Conservation (phyloP, 2,888 invertebrate species). For the Cyaniris semiargus region DNA sequence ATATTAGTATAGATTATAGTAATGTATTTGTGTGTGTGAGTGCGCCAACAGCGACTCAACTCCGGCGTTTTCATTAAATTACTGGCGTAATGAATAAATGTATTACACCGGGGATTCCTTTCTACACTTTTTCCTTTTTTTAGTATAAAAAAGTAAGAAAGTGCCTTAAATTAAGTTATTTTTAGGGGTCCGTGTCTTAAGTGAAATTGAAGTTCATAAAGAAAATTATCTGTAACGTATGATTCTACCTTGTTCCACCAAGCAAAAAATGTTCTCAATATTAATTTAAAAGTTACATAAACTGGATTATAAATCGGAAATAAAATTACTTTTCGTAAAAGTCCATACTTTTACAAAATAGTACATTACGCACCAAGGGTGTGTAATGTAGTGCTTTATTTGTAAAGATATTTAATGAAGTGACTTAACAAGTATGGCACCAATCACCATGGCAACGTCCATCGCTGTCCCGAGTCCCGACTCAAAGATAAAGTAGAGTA, state of each 20-base stretch:
- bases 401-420: too few relatives aligned
- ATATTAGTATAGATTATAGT: neutral
- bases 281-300: too few relatives aligned
- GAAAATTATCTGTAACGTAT: neutral
- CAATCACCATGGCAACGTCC: too few relatives aligned
- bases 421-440: too few relatives aligned
- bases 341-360: too few relatives aligned
- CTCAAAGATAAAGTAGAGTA: too few relatives aligned
- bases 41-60: slow-evolving; percentile 38
- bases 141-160: slow-evolving; percentile 63
- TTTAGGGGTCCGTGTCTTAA: slow-evolving; percentile 43
- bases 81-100: slow-evolving; percentile 72
- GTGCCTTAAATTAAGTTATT: slow-evolving; percentile 61
- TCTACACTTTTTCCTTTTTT: slow-evolving; percentile 61
- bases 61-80: slow-evolving; percentile 61
- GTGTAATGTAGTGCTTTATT: too few relatives aligned
- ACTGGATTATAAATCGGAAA: too few relatives aligned
- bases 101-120: slow-evolving; percentile 65
- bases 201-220: neutral
- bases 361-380: too few relatives aligned
- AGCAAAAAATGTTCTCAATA: too few relatives aligned
- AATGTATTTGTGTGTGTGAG: slow-evolving; percentile 39
- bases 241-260: neutral
- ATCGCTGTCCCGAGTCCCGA: too few relatives aligned
- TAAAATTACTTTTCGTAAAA: too few relatives aligned